Evolutionary conservation across 2,113 vertebrate genomes (phyloP), one percentile per base, ranked within the genome.

Genomic region (Pseudopodoces humilis): DNA sequence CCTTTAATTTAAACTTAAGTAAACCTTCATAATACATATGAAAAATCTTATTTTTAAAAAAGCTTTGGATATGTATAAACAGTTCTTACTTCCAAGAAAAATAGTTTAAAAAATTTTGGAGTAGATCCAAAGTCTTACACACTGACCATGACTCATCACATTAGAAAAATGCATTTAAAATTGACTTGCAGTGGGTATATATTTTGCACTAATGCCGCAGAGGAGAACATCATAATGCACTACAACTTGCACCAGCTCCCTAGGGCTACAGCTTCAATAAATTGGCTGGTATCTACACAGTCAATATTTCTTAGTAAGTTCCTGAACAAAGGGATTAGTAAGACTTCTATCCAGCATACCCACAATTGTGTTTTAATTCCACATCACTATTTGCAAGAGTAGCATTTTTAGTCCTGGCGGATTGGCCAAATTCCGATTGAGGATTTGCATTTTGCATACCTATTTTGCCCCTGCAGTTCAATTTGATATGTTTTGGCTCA

Each of bases 401-500:
- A 70, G 94, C 59, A 80, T 46, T 88, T 97, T 94, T 92, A 86
- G 84, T 89, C 82, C 87, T 88, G 52, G 46, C 4, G 8, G 59
- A 91, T 80, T 83, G 93, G 50, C 68, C 75, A 95, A 93, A 86
- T 91, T 95, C 85, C 0, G 43, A 88, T 18, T 83, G 85, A 95
- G 93, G 84, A 96, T 95, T 96, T 96, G 82, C 50, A 56, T 91
- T 97, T 95, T 88, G 75, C 93, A 88, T 93, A 93, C 90, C 91
- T 97, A 35, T 82, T 93, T 96, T 94, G 82, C 67, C 75, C 55
- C 81, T 90, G 67, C 43, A 91, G 78, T 93, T 95, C 87, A 94
- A 80, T 92, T 95, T 95, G 93, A 93, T 92, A 80, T 85, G 93
- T 97, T 97, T 95, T 97, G 95, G 96, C 94, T 96, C 92, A 94